Evolutionary conservation across 2,113 vertebrate species (phyloP).

Genomic region (Craseonycteris thonglongyai): DNA sequence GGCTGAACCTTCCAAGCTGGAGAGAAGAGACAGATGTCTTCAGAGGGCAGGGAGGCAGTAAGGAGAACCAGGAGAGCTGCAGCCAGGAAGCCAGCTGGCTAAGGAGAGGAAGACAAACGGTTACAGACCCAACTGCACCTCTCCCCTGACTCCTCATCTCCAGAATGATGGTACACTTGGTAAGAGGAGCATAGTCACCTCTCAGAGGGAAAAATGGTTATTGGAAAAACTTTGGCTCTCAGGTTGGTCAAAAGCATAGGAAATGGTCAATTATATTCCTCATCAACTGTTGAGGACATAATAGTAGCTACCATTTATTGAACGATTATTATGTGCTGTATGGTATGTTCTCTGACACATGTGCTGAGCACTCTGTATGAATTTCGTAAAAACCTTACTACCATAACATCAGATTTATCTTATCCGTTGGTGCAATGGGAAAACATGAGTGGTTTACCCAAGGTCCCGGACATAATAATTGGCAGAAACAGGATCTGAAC

Average conservation of each 20-base stretch:
- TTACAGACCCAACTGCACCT: neutral
- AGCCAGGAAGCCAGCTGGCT: neutral
- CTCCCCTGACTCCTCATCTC: neutral
- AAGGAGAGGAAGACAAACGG: neutral
- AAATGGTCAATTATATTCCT: neutral
- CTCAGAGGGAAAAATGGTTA: neutral
- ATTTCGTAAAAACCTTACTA: neutral
- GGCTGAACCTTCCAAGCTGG: neutral
- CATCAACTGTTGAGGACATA: neutral
- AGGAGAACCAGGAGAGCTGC: neutral
- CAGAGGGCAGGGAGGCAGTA: neutral
- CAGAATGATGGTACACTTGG: neutral
- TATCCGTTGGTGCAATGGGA: neutral
- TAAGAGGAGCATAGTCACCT: neutral
- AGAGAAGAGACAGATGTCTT: conserved; percentile 11
- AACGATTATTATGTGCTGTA: neutral
- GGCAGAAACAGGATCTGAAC: neutral
- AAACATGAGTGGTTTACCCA: neutral
- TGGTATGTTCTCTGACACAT: neutral
- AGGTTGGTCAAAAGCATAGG: neutral
- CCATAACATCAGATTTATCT: neutral
- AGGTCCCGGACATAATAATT: neutral
- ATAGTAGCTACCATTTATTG: neutral
- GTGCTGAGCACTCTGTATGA: neutral
- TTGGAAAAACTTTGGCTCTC: neutral